phyloP scores from a whole-genome alignment of 2,888 invertebrate species.

The Liodrosophila aerea region DNA sequence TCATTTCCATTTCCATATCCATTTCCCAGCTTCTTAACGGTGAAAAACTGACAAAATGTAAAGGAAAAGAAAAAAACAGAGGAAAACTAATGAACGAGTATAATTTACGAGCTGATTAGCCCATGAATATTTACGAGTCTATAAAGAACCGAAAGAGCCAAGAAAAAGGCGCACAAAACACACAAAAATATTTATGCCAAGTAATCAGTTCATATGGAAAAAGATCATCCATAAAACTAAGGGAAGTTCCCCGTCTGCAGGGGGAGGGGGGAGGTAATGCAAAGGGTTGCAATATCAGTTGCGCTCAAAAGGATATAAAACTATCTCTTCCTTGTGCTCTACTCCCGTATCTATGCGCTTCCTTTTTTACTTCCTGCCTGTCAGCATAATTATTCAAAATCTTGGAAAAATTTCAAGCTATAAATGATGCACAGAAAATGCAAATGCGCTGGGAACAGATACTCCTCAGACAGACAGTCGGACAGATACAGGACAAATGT shows the following conservation, averaged over 20 bases:
- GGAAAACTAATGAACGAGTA: constrained; percentile 39
- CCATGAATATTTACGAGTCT: constrained; percentile 67
- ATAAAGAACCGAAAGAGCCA: constrained; percentile 2
- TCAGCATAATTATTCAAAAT: constrained; percentile 68
- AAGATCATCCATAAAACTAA: constrained; percentile 5
- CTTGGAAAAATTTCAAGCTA: constrained; percentile 25
- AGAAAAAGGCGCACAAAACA: constrained; percentile 60
- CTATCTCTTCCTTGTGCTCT: constrained; percentile 2
- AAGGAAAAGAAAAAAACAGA: constrained; percentile 18
- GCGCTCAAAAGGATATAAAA: background rate
- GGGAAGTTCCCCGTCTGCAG: background rate
- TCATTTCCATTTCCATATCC: constrained; percentile 60
- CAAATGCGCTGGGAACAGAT: constrained; percentile 55
- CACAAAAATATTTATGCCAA: constrained; percentile 69
- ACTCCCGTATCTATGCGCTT: constrained; percentile 60
- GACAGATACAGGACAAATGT: constrained; percentile 41
- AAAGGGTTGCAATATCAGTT: constrained; percentile 43
- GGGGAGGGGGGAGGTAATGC: background rate
- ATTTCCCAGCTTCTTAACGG: constrained; percentile 53
- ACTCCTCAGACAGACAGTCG: constrained; percentile 4
- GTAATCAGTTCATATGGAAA: constrained; percentile 52
- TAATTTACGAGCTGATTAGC: constrained; percentile 77
- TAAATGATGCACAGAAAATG: constrained; percentile 65
- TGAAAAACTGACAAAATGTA: constrained; percentile 38
- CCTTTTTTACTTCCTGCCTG: constrained; percentile 26